Percentiles rank a stretch among this genome's conserved stretches.
Evolutionary conservation across 1,140 invertebrate species (phyloP).

Genomic region (Cyclargus thomasi): DNA sequence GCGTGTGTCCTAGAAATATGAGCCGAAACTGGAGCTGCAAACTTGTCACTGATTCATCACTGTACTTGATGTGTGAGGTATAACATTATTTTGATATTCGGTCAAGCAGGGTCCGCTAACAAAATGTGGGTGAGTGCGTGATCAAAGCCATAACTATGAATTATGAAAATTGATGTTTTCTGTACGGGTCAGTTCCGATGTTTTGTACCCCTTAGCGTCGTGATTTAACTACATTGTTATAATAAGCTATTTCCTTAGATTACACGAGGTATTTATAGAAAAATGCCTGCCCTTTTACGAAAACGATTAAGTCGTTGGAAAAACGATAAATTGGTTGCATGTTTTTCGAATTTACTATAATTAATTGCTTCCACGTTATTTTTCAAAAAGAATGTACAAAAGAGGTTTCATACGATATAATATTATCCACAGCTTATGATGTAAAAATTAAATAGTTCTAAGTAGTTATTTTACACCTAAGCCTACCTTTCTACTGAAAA

Average conservation of each 20-base stretch:
- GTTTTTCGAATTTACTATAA: background rate
- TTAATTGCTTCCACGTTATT: background rate
- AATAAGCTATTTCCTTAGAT: conserved; percentile 10
- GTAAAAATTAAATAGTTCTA: too few relatives aligned
- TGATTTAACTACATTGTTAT: conserved; percentile 10
- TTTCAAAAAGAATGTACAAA: too few relatives aligned
- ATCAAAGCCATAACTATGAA: background rate
- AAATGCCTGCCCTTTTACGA: background rate
- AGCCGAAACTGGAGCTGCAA: background rate
- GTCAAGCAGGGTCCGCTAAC: background rate
- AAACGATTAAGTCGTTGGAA: background rate
- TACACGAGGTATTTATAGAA: background rate
- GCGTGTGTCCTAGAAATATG: too few relatives aligned
- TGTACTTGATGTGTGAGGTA: background rate
- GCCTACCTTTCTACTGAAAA: too few relatives aligned
- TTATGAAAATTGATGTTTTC: conserved; percentile 15
- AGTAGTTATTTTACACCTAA: too few relatives aligned
- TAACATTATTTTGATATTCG: background rate
- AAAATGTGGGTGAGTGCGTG: conserved; percentile 11
- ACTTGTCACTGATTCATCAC: background rate
- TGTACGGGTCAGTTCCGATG: conserved; percentile 2
- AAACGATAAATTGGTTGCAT: background rate
- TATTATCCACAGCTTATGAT: too few relatives aligned
- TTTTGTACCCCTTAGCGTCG: conserved; percentile 3
- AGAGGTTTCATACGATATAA: too few relatives aligned